A percentile compares a stretch with the other conserved stretches of the same genome.
These are phyloP conservation scores for Microtus montanus DNA, from an alignment of 2,113 vertebrate species.

Conservation along the genomic window DNA sequence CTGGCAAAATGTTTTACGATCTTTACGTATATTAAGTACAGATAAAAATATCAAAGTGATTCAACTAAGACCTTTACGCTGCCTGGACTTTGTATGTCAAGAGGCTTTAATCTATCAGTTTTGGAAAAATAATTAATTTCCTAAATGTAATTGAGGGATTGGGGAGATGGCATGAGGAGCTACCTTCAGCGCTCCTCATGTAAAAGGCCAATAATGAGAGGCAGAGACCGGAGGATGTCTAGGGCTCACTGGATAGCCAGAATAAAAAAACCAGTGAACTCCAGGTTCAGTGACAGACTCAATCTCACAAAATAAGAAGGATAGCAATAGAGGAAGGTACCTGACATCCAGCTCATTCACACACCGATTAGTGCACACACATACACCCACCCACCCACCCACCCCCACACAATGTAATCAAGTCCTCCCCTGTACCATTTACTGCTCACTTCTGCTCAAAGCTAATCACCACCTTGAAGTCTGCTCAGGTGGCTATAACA, in stretches of 20 bases:
- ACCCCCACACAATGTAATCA: neutral
- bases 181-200: neutral
- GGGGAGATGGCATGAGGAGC: too few species aligned
- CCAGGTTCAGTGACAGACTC: neutral
- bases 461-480: neutral
- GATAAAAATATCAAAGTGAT: neutral
- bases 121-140: neutral
- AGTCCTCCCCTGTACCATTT: neutral
- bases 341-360: neutral
- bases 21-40: neutral
- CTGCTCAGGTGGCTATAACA: neutral
- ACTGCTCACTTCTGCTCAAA: neutral
- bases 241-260: neutral
- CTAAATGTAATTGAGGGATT: neutral
- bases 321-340: neutral
- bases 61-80: neutral
- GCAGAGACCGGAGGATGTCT: neutral
- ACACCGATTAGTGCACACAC: too few species aligned
- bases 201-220: neutral
- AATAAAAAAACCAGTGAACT: neutral
- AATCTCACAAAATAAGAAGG: neutral
- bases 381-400: neutral
- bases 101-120: neutral
- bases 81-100: neutral
- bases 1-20: neutral